Conservation (phyloP, 2,797 vertebrate species). For the Sternotherus odoratus region DNA sequence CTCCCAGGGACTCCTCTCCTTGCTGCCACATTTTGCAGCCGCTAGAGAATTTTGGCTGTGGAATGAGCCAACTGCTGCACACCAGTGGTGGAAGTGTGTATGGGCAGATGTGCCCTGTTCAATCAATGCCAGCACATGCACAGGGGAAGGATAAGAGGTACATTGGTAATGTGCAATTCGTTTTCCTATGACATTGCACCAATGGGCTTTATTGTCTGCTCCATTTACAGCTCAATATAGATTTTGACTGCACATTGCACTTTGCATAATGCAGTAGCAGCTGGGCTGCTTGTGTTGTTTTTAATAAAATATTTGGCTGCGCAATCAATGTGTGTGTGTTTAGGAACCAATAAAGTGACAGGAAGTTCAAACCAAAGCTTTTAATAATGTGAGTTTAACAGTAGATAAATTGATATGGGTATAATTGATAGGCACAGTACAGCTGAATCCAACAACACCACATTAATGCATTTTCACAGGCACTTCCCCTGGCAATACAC, state of each 20-base stretch:
- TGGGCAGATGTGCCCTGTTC: not conserved
- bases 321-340: constrained; percentile 23
- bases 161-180: rapidly evolving
- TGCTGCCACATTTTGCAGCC: not conserved
- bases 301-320: not conserved
- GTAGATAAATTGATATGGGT: constrained; percentile 31
- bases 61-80: not conserved
- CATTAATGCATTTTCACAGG: not conserved
- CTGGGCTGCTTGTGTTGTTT: not conserved
- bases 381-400: constrained; percentile 14
- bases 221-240: rapidly evolving
- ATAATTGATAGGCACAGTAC: not conserved
- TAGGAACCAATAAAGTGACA: constrained; percentile 52
- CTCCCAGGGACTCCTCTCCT: not conserved
- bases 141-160: not conserved
- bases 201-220: rapidly evolving
- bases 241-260: rapidly evolving
- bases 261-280: not conserved
- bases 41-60: not conserved
- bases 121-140: not conserved
- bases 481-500: not conserved
- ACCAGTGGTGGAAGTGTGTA: not conserved
- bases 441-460: not conserved
- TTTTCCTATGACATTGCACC: rapidly evolving
- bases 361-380: constrained; percentile 7